Conservation (phyloP, 2,888 invertebrate genomes). For the Aspidiotus rigidus region DNA sequence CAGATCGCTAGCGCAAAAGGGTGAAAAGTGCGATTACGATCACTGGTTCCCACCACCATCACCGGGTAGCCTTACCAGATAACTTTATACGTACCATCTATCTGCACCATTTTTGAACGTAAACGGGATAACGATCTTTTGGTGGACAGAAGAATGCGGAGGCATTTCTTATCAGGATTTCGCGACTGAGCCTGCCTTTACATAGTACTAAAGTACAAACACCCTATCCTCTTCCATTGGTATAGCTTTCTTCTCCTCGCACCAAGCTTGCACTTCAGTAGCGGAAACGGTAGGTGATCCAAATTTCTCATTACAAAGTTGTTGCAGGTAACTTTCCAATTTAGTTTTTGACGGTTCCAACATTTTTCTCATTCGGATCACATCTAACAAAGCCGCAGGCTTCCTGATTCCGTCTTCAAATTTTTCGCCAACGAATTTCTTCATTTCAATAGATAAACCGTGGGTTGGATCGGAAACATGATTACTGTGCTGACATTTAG, state of each 20-base stretch:
- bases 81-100: neutral
- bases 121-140: slow-evolving; percentile 7
- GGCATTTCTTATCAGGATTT: slow-evolving; percentile 22
- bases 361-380: slow-evolving; percentile 1
- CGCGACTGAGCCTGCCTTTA: slow-evolving; percentile 22
- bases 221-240: neutral
- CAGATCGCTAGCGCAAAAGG: slow-evolving; percentile 28
- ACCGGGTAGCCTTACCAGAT: slow-evolving; percentile 15
- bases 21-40: slow-evolving; percentile 19
- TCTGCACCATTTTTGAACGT: neutral
- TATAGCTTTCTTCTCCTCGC: neutral
- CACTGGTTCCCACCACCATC: slow-evolving; percentile 26
- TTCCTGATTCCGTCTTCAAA: neutral
- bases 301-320: slow-evolving; percentile 17
- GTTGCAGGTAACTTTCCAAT: slow-evolving; percentile 26
- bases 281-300: slow-evolving; percentile 17
- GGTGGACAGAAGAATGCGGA: slow-evolving; percentile 24
- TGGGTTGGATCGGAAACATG: neutral
- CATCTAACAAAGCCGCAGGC: neutral
- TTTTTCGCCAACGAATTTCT: neutral
- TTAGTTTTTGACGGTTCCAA: slow-evolving; percentile 27
- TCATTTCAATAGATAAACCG: neutral
- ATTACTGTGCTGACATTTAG: slow-evolving; percentile 15
- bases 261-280: neutral
- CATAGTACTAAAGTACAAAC: neutral